Conservation (phyloP, 2,888 invertebrate genomes). For the Parascotia fuliginaria region DNA sequence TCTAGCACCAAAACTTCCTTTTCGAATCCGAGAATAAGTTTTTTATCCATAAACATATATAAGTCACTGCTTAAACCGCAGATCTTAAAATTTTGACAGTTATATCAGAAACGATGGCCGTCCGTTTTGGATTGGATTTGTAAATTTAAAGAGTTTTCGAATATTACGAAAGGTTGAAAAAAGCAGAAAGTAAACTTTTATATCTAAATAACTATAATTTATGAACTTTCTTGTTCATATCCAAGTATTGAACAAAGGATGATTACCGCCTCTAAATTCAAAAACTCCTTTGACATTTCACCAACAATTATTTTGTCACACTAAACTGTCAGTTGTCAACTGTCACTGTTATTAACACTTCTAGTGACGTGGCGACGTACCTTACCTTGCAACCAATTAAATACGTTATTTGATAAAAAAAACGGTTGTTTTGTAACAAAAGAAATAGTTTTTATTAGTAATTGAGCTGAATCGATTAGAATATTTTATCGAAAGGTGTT, state of each 20-base stretch:
- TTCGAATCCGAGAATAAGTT: no score
- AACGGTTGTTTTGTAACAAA: conserved; percentile 14
- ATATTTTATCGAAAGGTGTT: conserved; percentile 13
- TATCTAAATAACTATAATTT: no score
- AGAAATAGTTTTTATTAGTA: conserved; percentile 7
- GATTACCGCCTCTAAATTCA: not conserved
- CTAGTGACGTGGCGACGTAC: conserved; percentile 41
- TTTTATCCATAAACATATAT: no score
- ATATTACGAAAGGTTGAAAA: no score
- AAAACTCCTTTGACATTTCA: conserved; percentile 49
- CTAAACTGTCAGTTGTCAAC: conserved; percentile 52
- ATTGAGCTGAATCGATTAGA: conserved; percentile 18
- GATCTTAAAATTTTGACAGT: no score
- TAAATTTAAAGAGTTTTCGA: no score
- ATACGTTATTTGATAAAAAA: conserved; percentile 24
- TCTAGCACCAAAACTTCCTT: no score
- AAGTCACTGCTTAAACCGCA: no score
- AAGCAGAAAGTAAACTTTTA: no score
- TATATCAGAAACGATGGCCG: no score
- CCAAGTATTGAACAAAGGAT: not conserved
- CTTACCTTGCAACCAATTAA: conserved; percentile 45
- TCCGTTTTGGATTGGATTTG: no score
- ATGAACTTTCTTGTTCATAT: no score
- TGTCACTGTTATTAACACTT: conserved; percentile 45
- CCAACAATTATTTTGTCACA: conserved; percentile 61